Conservation (phyloP, 30 jellyfish, hydroid and myxozoan genomes). For the Hydra vulgaris region DNA sequence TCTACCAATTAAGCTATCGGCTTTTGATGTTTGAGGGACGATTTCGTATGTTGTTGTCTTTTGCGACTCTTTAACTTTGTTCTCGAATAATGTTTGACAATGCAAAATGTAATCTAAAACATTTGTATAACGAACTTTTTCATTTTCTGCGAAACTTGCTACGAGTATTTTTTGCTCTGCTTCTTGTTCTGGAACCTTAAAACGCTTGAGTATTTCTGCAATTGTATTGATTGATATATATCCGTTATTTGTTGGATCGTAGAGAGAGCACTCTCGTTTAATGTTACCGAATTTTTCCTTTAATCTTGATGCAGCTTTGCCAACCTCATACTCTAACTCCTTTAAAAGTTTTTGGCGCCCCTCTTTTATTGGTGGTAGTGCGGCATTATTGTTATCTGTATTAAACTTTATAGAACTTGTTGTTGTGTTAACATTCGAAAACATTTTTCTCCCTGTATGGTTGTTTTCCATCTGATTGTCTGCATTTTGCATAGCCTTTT, state of each 20-base stretch:
- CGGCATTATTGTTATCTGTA: neutral
- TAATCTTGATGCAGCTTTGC: slow-evolving; percentile 10
- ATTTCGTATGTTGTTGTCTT: neutral
- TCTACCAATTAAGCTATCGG: slow-evolving; percentile 4
- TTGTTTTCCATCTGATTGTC: slow-evolving; percentile 1
- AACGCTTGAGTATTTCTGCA: slow-evolving; percentile 14
- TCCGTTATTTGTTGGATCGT: slow-evolving; percentile 18
- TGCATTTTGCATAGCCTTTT: slow-evolving; percentile 30
- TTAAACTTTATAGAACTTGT: neutral
- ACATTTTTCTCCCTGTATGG: slow-evolving; percentile 20
- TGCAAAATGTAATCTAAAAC: neutral
- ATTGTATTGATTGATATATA: slow-evolving; percentile 8
- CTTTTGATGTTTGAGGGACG: neutral
- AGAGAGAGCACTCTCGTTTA: slow-evolving; percentile 2
- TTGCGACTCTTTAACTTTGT: neutral
- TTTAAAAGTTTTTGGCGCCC: slow-evolving; percentile 1
- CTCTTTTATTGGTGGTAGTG: slow-evolving; percentile 15
- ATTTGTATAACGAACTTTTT: neutral
- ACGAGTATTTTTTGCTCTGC: slow-evolving; percentile 1
- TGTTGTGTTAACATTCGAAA: slow-evolving; percentile 7
- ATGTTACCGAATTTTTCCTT: slow-evolving; percentile 17
- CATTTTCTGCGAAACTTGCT: neutral
- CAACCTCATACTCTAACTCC: slow-evolving; percentile 11
- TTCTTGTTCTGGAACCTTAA: slow-evolving; percentile 11
- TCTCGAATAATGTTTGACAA: neutral